A percentile compares a stretch with the other conserved stretches of the same genome.
These are phyloP conservation scores for Neofelis nebulosa DNA, from an alignment of 2,113 vertebrate species.

Conservation along the genomic window DNA sequence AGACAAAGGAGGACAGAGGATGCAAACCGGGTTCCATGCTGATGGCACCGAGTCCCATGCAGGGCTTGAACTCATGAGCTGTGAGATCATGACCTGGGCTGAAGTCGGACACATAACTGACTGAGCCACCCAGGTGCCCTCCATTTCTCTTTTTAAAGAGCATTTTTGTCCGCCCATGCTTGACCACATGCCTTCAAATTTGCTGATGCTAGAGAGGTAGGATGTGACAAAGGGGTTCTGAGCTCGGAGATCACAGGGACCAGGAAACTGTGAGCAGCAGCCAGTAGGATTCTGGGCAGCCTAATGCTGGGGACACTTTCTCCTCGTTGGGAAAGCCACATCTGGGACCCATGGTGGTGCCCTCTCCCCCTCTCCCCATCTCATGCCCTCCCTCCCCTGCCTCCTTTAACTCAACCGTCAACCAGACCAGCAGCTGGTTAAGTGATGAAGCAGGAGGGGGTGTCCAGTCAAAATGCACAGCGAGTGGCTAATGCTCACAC, in stretches of 20 bases:
- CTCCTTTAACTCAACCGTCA: neutral
- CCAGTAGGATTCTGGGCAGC: neutral
- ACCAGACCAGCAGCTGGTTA: neutral
- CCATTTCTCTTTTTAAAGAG: neutral
- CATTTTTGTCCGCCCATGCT: neutral
- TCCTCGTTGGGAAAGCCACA: neutral
- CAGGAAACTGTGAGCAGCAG: neutral
- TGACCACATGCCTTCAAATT: neutral
- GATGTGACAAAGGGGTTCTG: neutral
- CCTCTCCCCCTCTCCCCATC: rapidly evolving
- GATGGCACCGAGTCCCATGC: too few relatives aligned
- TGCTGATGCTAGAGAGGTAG: neutral
- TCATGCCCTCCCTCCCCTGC: too few relatives aligned
- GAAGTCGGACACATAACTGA: too few relatives aligned
- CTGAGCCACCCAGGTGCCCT: too few relatives aligned
- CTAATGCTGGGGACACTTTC: neutral
- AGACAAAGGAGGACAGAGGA: too few relatives aligned
- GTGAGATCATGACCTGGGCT: too few relatives aligned
- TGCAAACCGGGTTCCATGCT: too few relatives aligned
- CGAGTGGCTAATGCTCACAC: neutral
- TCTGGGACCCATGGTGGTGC: neutral
- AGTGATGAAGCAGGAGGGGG: neutral
- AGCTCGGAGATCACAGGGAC: neutral
- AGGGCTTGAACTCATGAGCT: too few relatives aligned
- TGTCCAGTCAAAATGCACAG: neutral